Conservation (phyloP, 2,888 invertebrate genomes). For the Dasysyrphus albostriatus region DNA sequence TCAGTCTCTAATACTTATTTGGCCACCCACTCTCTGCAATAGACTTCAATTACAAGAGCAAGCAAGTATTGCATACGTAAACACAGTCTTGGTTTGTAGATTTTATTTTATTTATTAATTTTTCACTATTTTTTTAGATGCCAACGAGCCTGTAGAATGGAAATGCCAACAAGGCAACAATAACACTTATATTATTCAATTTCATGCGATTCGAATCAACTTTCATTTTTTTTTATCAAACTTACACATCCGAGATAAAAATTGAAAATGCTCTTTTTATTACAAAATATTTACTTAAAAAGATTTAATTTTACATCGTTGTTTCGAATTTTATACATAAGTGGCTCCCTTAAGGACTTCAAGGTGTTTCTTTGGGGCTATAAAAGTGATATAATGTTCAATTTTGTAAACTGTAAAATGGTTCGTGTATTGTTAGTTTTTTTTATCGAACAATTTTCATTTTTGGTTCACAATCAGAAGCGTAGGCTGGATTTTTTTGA, state of each 20-base stretch:
- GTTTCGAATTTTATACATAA: neutral
- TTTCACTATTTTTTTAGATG: too few species aligned
- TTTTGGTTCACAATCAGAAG: neutral
- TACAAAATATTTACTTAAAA: neutral
- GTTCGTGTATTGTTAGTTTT: neutral
- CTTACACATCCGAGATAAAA: neutral
- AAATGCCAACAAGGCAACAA: too few species aligned
- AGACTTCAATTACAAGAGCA: too few species aligned
- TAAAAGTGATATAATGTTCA: slow-evolving; percentile 1
- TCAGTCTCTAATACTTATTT: too few species aligned
- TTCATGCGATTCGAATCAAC: too few species aligned
- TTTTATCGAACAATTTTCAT: neutral
- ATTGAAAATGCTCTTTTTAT: neutral
- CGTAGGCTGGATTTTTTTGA: too few species aligned
- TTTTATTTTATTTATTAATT: too few species aligned
- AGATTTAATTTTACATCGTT: neutral
- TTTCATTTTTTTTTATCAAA: neutral
- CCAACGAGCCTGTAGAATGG: too few species aligned
- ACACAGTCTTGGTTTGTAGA: too few species aligned
- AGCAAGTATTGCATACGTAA: too few species aligned
- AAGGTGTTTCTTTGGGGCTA: neutral
- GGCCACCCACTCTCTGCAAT: too few species aligned
- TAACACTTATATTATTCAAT: too few species aligned
- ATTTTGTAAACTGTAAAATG: neutral
- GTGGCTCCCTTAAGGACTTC: neutral